Evolutionary conservation across 2,888 invertebrate genomes (phyloP).

Genomic region (Rugalucina vietnamica): DNA sequence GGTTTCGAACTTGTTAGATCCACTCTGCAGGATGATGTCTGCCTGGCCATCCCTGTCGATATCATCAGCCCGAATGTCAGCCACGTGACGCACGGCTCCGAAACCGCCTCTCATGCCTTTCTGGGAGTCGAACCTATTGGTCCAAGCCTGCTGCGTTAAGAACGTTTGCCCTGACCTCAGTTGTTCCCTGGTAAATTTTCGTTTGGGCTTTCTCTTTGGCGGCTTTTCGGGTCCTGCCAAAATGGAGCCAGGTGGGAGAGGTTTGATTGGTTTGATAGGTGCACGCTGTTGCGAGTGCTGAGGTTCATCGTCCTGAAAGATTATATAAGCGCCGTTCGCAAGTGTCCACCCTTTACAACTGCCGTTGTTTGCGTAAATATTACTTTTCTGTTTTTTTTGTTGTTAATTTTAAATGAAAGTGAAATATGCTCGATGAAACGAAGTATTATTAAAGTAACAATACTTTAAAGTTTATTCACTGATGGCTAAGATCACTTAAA

Average conservation of each 20-base stretch:
- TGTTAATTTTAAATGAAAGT: no score
- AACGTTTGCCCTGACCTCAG: slow-evolving; percentile 55
- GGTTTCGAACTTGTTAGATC: slow-evolving; percentile 81
- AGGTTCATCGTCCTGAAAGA: slow-evolving; percentile 2
- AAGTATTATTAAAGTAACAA: no score
- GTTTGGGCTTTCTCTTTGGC: slow-evolving; percentile 38
- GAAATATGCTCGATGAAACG: no score
- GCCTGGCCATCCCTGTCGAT: slow-evolving; percentile 61
- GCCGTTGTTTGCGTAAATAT: no score
- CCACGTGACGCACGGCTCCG: slow-evolving; percentile 80
- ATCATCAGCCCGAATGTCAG: slow-evolving; percentile 81
- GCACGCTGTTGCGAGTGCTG: slow-evolving; percentile 74
- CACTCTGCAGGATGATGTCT: slow-evolving; percentile 65
- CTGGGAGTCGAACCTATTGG: slow-evolving; percentile 81
- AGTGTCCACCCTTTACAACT: no score
- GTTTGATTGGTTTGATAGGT: slow-evolving; percentile 78
- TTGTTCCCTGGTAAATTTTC: slow-evolving; percentile 51
- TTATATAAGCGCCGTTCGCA: neutral
- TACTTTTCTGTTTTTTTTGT: no score
- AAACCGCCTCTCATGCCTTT: slow-evolving; percentile 78
- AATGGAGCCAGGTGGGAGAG: slow-evolving; percentile 3
- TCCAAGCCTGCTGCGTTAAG: slow-evolving; percentile 77
- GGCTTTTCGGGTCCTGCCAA: neutral
- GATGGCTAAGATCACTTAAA: no score
- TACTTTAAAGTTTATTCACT: no score